Evolutionary conservation across 2,113 vertebrate species (phyloP).

Genomic region (Plectropomus leopardus): DNA sequence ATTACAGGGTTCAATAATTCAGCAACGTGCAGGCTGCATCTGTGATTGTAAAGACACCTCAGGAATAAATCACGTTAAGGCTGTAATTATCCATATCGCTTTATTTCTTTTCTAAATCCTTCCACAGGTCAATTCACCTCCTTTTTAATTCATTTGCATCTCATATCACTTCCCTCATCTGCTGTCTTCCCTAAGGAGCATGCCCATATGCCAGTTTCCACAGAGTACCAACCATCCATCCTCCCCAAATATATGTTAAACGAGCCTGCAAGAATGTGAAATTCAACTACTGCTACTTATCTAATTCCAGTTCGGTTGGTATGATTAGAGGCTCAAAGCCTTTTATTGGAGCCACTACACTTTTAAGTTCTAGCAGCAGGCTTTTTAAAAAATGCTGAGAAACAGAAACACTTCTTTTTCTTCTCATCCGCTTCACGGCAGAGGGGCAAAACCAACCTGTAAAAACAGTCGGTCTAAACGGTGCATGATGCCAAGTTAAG

Average conservation of each 20-base stretch:
- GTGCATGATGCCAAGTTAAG: conserved; percentile 49
- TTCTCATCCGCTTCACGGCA: conserved; percentile 20
- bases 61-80: conserved; percentile 24
- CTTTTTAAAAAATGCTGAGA: conserved; percentile 46
- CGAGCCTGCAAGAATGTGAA: conserved; percentile 67
- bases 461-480: conserved; percentile 59
- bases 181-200: conserved; percentile 21
- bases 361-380: conserved; percentile 41
- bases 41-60: conserved; percentile 28
- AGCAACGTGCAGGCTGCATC: conserved; percentile 16
- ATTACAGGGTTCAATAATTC: conserved; percentile 58
- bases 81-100: neutral
- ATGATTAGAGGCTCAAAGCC: conserved; percentile 30
- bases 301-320: conserved; percentile 58
- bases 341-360: conserved; percentile 33
- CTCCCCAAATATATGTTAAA: conserved; percentile 62
- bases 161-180: conserved; percentile 12
- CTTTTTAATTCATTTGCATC: conserved; percentile 24
- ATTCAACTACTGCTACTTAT: conserved; percentile 61
- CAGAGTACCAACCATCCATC: conserved; percentile 42
- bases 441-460: conserved; percentile 58
- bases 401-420: conserved; percentile 32
- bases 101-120: neutral
- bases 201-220: conserved; percentile 53
- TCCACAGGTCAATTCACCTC: conserved; percentile 1